Evolutionary conservation across 1,140 invertebrate species (phyloP).

Genomic region (Drosophila littoralis): DNA sequence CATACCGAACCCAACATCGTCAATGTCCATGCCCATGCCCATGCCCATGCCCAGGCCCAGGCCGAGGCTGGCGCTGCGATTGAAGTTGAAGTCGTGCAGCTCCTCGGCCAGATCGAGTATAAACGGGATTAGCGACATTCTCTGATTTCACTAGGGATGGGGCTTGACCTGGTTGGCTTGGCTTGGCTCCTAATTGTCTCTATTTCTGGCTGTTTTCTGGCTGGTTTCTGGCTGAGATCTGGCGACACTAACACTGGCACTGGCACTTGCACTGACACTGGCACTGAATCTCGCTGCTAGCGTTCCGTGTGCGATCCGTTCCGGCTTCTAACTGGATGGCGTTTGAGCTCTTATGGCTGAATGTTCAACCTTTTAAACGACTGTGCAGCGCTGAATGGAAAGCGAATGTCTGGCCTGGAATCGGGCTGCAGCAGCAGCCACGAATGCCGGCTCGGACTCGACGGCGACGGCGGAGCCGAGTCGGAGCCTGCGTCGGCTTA

Average conservation of each 20-base stretch:
- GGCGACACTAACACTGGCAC: constrained; percentile 10
- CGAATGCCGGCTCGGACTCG: constrained; percentile 5
- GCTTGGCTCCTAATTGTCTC: constrained; percentile 4
- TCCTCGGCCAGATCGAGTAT: constrained; percentile 83
- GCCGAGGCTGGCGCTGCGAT: constrained; percentile 47
- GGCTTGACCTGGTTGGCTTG: no score
- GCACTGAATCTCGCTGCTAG: constrained; percentile 7
- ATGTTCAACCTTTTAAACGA: constrained; percentile 78
- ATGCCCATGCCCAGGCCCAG: constrained; percentile 54
- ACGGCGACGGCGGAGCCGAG: background rate
- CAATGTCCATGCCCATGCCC: constrained; percentile 75
- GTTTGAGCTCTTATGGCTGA: constrained; percentile 80
- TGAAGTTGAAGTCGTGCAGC: constrained; percentile 69
- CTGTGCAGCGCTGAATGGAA: constrained; percentile 84
- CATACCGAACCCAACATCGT: constrained; percentile 76
- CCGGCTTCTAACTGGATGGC: constrained; percentile 78
- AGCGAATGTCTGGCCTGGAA: constrained; percentile 62
- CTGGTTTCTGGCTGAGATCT: constrained; percentile 7
- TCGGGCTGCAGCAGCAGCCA: constrained; percentile 21
- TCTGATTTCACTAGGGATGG: constrained; percentile 1
- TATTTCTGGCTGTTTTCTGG: no score
- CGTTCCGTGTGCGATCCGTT: constrained; percentile 70
- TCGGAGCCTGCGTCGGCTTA: constrained; percentile 11
- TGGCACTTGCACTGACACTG: constrained; percentile 5
- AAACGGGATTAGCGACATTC: constrained; percentile 81